These are phyloP conservation scores for Ormyrus nitidulus DNA, from an alignment of 2,888 invertebrate species.

Conservation along the genomic window DNA sequence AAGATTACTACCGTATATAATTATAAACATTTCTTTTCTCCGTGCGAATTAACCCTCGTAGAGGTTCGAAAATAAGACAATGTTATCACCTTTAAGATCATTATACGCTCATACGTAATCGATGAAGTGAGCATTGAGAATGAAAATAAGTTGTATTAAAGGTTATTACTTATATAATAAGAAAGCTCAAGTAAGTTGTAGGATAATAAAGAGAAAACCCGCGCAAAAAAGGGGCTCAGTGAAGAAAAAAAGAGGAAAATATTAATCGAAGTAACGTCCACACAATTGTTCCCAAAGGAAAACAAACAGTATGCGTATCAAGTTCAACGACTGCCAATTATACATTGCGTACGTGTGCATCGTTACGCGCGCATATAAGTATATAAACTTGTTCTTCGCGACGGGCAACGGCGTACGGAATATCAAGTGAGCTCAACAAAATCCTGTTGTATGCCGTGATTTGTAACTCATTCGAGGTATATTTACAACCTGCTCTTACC, in stretches of 20 bases:
- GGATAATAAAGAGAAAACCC: slow-evolving; percentile 28
- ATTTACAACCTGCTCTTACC: slow-evolving; percentile 48
- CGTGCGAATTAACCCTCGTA: slow-evolving; percentile 32
- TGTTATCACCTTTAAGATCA: slow-evolving; percentile 37
- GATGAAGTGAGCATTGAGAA: slow-evolving; percentile 28
- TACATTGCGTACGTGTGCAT: slow-evolving; percentile 42
- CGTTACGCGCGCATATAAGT: slow-evolving; percentile 25
- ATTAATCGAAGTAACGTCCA: slow-evolving; percentile 52
- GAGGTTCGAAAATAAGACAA: slow-evolving; percentile 1
- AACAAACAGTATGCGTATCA: slow-evolving; percentile 23
- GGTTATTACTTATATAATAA: slow-evolving; percentile 45
- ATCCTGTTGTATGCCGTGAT: slow-evolving; percentile 49
- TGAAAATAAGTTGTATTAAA: slow-evolving; percentile 54
- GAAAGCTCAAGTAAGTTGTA: slow-evolving; percentile 49
- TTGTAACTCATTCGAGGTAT: slow-evolving; percentile 46
- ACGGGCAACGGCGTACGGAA: slow-evolving; percentile 43
- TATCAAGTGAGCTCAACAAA: slow-evolving; percentile 48
- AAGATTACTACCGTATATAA: slow-evolving; percentile 10
- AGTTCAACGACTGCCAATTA: slow-evolving; percentile 56
- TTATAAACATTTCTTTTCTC: slow-evolving; percentile 31
- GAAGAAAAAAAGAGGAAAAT: slow-evolving; percentile 35
- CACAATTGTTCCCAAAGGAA: slow-evolving; percentile 23
- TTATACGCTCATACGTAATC: slow-evolving; percentile 41
- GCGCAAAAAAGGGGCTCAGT: slow-evolving; percentile 23
- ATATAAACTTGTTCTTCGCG: slow-evolving; percentile 48